phyloP scores from a whole-genome alignment of 2,888 invertebrate species.

The Trissolcus brochymenae region DNA sequence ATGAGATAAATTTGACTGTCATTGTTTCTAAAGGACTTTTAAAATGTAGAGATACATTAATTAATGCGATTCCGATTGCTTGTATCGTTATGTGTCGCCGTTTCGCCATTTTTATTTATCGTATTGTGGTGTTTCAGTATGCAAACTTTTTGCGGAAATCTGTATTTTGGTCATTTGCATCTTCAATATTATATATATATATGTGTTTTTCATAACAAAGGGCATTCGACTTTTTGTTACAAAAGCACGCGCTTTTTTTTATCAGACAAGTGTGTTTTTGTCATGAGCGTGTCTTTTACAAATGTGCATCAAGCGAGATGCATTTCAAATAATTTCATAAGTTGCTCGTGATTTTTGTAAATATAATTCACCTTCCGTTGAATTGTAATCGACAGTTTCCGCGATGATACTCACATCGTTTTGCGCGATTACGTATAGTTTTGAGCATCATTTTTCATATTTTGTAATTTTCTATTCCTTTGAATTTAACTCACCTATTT shows the following conservation, averaged over 20 bases:
- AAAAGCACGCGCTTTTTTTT: constrained; percentile 8
- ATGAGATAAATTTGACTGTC: too few relatives aligned
- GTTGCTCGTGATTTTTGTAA: too few relatives aligned
- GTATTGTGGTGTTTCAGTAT: constrained; percentile 19
- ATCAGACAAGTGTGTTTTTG: constrained; percentile 12
- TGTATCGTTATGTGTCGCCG: constrained; percentile 4
- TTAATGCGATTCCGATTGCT: constrained; percentile 10
- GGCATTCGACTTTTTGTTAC: constrained; percentile 14
- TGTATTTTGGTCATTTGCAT: constrained; percentile 31
- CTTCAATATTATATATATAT: constrained; percentile 11
- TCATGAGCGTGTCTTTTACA: constrained; percentile 11
- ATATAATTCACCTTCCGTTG: too few relatives aligned
- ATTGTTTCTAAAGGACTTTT: background rate
- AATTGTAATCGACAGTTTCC: too few relatives aligned
- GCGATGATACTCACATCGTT: too few relatives aligned
- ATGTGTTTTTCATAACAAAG: constrained; percentile 17
- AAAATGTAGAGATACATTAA: background rate
- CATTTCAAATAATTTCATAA: constrained; percentile 21
- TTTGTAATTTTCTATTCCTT: too few relatives aligned
- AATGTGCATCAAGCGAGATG: constrained; percentile 21
- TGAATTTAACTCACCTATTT: too few relatives aligned
- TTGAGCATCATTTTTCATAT: too few relatives aligned
- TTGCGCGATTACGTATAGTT: too few relatives aligned
- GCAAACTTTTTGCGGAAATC: constrained; percentile 16
- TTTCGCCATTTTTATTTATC: constrained; percentile 21